phyloP scores from a whole-genome alignment of 2,113 vertebrate genomes.

The Bujurquina vittata region DNA sequence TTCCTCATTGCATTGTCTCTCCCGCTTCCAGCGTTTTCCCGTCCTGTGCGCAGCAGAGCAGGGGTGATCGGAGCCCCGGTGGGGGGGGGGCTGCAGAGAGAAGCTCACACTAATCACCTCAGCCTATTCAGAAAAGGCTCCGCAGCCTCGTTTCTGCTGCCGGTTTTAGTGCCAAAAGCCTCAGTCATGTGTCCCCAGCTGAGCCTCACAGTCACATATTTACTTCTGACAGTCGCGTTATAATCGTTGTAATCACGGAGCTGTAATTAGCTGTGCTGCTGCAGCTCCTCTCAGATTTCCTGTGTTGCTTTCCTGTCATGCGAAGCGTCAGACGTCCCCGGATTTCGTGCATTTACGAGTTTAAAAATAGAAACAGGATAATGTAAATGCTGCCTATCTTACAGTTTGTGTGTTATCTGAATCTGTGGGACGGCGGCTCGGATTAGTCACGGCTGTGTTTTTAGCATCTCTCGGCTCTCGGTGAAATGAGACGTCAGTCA shows the following conservation, averaged over 20 bases:
- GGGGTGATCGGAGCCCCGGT: conserved; percentile 2
- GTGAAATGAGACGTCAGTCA: conserved; percentile 54
- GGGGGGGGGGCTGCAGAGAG: not conserved
- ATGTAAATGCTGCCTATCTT: conserved; percentile 35
- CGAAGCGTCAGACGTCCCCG: not conserved
- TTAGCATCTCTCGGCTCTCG: not conserved
- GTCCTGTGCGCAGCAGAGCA: conserved; percentile 25
- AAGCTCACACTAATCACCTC: conserved; percentile 37
- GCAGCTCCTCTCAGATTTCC: conserved; percentile 9
- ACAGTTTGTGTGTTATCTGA: conserved; percentile 24
- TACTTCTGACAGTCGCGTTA: conserved; percentile 15
- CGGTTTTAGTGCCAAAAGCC: not conserved
- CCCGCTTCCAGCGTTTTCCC: conserved; percentile 51
- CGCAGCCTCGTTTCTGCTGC: not conserved
- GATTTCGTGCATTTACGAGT: conserved; percentile 44
- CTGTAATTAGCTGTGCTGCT: conserved; percentile 26
- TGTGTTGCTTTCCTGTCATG: conserved; percentile 29
- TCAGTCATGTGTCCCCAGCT: conserved; percentile 15
- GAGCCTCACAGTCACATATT: conserved; percentile 7
- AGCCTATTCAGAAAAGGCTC: not conserved
- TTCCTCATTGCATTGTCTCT: conserved; percentile 57
- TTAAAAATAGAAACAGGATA: conserved; percentile 55
- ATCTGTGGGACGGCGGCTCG: not conserved
- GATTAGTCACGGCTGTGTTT: conserved; percentile 35
- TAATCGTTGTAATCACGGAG: conserved; percentile 14